Evolutionary conservation across 64 coral and sea anemone genomes (phyloP), one percentile per base, ranked within the genome.

Genomic region (Montipora efflorescens): DNA sequence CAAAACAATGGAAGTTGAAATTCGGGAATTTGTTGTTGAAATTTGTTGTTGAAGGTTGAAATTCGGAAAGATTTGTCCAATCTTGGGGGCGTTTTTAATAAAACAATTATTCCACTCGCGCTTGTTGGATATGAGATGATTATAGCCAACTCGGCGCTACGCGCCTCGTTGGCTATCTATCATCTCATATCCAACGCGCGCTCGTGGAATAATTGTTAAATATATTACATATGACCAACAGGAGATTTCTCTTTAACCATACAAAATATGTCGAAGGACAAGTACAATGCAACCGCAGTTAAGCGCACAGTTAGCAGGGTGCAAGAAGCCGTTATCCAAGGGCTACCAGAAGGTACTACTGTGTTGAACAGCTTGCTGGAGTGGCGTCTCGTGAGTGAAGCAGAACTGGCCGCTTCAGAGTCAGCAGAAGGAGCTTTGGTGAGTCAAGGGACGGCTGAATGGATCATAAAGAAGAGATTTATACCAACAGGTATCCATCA

Each of bases 191-290:
- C 25, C 25, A 25, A 25, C 25, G 25, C 25, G 25, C 25, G 25
- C 1, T 25, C 25, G 25, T 25, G 25, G 25, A 25, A 64, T 64
- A 64, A 64, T 64, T 14, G 9, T 64, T 14, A 64, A 14, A 14
- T 64, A 15, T 15, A 64, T 64, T 64, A 14, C 9, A 64, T 15
- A 64, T 64, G 10, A 47, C 18, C 9, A 44, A 20, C 62, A 86
- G 82, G 82, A 50, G 64, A 86, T 16, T 86, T 86, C 47, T 86
- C 82, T 70, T 66, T 86, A 4, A 72, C 66, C 18, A 86, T 86
- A 5, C 68, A 11, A 86, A 86, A 71, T 47, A 86, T 86, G 2
- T 86, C 82, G 1, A 72, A 86, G 14, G 82, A 86, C 66, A 86
- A 86, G 61, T 71, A 69, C 9, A 13, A 86, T 22, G 61, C 82